phyloP scores from a whole-genome alignment of 1,140 invertebrate species.

The Piezodorus guildinii region DNA sequence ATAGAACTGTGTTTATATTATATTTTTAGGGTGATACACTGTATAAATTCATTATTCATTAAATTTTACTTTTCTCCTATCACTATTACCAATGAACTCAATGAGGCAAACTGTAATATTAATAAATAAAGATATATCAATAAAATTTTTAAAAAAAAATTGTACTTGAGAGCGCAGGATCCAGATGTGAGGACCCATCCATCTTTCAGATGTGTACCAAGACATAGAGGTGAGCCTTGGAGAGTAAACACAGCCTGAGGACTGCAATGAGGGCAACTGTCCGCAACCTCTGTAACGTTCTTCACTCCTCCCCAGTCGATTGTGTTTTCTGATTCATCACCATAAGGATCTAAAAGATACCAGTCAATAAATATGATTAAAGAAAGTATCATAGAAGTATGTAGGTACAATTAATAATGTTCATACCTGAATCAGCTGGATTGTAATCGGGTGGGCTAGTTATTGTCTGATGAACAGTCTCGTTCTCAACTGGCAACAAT shows the following conservation, averaged over 20 bases:
- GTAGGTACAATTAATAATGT: neutral
- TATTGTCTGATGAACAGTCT: slow-evolving; percentile 2
- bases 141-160: no score
- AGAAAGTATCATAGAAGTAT: no score
- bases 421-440: neutral
- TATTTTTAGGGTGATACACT: no score
- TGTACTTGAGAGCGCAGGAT: slow-evolving; percentile 28
- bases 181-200: slow-evolving; percentile 30
- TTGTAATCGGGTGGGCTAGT: neutral
- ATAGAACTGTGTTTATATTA: no score
- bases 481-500: neutral
- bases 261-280: neutral
- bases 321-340: neutral
- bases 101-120: no score
- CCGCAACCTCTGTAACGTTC: neutral
- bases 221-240: slow-evolving; percentile 22
- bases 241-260: neutral
- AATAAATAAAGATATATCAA: no score
- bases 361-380: no score
- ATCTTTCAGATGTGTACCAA: slow-evolving; percentile 25
- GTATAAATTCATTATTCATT: no score
- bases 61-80: no score
- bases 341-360: neutral
- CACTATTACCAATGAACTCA: no score
- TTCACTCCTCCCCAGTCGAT: slow-evolving; percentile 1